phyloP scores from a whole-genome alignment of 2,888 invertebrate genomes.

The Drosophila anomelani region DNA sequence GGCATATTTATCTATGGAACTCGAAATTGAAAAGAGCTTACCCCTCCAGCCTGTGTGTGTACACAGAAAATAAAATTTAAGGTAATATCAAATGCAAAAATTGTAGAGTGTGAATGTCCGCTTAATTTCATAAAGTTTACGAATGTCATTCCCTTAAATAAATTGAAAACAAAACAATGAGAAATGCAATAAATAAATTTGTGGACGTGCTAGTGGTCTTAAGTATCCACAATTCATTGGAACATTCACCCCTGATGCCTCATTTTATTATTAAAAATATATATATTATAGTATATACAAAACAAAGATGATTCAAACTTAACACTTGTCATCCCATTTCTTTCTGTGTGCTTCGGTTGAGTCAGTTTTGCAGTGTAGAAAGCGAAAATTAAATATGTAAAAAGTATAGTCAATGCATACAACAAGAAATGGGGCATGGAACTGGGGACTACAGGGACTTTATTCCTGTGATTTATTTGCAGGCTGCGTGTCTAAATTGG shows the following conservation, averaged over 20 bases:
- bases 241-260: neutral
- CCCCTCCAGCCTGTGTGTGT: conserved; percentile 29
- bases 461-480: conserved; percentile 67
- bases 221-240: neutral
- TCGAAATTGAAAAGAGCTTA: conserved; percentile 70
- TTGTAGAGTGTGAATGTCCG: neutral
- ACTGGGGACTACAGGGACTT: conserved; percentile 40
- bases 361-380: conserved; percentile 44
- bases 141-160: neutral
- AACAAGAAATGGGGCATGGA: conserved; percentile 17
- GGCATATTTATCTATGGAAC: conserved; percentile 73
- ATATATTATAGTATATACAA: neutral
- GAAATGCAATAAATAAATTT: too few relatives aligned
- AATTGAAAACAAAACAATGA: neutral
- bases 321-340: neutral
- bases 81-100: neutral
- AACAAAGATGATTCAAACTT: neutral
- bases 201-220: neutral
- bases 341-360: neutral
- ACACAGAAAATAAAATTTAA: conserved; percentile 9
- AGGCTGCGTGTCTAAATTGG: conserved; percentile 67
- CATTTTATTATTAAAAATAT: neutral
- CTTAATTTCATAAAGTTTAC: neutral
- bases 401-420: conserved; percentile 26
- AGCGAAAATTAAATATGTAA: conserved; percentile 71